Evolutionary conservation across 2,888 invertebrate species (phyloP).

Genomic region (Antheraea assamensis): DNA sequence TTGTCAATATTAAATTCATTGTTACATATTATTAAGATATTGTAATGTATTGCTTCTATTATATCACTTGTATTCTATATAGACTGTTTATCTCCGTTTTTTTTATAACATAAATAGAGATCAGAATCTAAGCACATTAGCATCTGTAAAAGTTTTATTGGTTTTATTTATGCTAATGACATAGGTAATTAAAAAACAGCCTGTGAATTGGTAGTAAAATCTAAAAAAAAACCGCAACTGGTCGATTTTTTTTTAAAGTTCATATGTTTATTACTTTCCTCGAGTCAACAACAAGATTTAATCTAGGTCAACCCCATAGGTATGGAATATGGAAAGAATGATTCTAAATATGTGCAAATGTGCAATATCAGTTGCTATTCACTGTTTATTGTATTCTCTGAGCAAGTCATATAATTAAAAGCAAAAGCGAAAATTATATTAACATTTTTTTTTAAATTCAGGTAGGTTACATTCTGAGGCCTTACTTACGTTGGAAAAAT

Average conservation of each 20-base stretch:
- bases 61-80: neutral
- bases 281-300: too few species aligned
- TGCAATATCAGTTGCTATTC: too few species aligned
- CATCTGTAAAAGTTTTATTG: neutral
- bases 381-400: too few species aligned
- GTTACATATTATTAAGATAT: neutral
- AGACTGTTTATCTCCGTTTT: neutral
- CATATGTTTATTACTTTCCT: too few species aligned
- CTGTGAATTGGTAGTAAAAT: neutral
- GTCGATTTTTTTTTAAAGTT: neutral
- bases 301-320: too few species aligned
- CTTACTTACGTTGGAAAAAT: too few species aligned
- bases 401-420: too few species aligned
- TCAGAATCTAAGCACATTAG: neutral
- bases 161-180: neutral
- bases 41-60: neutral
- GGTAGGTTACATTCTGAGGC: too few species aligned
- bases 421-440: too few species aligned
- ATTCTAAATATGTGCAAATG: too few species aligned
- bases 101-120: neutral
- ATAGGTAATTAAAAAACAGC: neutral
- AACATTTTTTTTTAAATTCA: too few species aligned
- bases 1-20: neutral
- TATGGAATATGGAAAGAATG: too few species aligned
- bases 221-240: neutral